Evolutionary conservation across 2,797 vertebrate genomes (phyloP), one percentile per base, ranked within the genome.

Genomic region (Petrocephalus sullivani): DNA sequence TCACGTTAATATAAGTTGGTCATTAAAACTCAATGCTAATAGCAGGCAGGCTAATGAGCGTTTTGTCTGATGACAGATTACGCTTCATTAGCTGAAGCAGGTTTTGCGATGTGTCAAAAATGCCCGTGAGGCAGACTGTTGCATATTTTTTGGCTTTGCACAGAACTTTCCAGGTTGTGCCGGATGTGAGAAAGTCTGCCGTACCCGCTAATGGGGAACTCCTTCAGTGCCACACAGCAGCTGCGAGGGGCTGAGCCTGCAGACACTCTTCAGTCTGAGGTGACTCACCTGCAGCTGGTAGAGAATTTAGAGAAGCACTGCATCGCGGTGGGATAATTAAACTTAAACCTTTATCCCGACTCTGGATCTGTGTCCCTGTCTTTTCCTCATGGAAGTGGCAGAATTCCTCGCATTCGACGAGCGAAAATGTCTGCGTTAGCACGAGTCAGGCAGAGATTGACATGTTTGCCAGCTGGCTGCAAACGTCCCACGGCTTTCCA

Each of bases 261-360:
- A 58, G 28, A 86, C 14, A 16, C 23, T 7, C 6, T 46, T 86
- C 54, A 41, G 84, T 85, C 53, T 85, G 82, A 21, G 21, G 23
- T 85, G 82, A 53, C 28, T 86, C 54, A 58, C 84, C 84, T 86
- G 84, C 56, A 60, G 84, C 53, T 60, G 56, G 16, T 86, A 19
- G 58, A 60, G 57, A 19, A 14, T 33, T 60, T n/a, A 37, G 51
- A 21, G 14, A 23, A 54, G 53, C 49, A 16, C 49, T 14, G 21
- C 23, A 33, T 28, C 28, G 8, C 53, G 21, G 56, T n/a, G 84
- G 84, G 53, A 86, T 60, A 37, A 60, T 60, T 86, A 56, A 37
- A 86, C 19, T 6, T 86, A 41, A 86, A n/a, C 84, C 84, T 58
- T 58, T 19, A 86, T 86, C 56, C 46, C 51, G 51, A 85, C 1